A percentile compares a stretch with the other conserved stretches of the same genome.
Evolutionary conservation across 2,113 vertebrate genomes (phyloP).

Genomic region (Syngnathus scovelli): DNA sequence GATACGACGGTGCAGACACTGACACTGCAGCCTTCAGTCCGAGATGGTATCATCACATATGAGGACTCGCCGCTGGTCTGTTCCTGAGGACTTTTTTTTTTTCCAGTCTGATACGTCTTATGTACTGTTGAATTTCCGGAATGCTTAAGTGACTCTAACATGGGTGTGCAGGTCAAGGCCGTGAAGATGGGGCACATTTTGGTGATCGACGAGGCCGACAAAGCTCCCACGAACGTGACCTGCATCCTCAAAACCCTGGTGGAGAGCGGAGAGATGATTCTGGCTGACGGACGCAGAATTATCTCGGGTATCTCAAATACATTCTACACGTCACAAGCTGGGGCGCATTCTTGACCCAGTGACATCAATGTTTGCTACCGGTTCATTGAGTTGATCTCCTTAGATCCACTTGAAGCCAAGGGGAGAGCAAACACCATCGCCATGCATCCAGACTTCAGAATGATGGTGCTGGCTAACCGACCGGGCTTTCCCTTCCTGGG

Average conservation of each 20-base stretch:
- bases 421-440: conserved; percentile 75
- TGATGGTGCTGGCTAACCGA: conserved; percentile 93
- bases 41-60: conserved; percentile 86
- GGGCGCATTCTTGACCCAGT: too few relatives aligned
- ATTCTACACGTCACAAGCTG: not conserved
- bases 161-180: conserved; percentile 83
- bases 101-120: not conserved
- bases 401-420: conserved; percentile 70
- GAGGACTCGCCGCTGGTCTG: conserved; percentile 89
- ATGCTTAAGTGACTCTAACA: not conserved
- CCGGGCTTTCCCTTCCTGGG: conserved; percentile 97
- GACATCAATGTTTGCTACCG: not conserved
- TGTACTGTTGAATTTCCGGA: not conserved
- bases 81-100: not conserved
- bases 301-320: conserved; percentile 73
- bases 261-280: conserved; percentile 95
- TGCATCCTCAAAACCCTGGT: conserved; percentile 96
- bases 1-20: conserved; percentile 95
- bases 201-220: conserved; percentile 95
- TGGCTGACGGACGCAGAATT: conserved; percentile 90
- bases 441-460: conserved; percentile 95
- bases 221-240: conserved; percentile 96
- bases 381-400: conserved; percentile 27
- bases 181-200: conserved; percentile 87
- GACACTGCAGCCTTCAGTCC: conserved; percentile 92